Conservation (phyloP, 2,888 invertebrate species). For the Axea sp. region DNA sequence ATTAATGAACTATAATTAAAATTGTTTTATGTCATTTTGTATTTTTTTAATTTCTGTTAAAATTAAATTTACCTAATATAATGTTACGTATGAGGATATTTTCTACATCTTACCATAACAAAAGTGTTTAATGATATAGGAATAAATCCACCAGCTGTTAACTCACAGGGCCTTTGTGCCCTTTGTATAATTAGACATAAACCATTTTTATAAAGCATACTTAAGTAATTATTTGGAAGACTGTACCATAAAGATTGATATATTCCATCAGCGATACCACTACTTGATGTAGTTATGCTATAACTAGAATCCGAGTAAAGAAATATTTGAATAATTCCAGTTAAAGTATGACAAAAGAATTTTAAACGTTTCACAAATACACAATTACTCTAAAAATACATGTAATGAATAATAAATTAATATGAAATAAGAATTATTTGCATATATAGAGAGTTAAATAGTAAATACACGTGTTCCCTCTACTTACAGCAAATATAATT, state of each 20-base stretch:
- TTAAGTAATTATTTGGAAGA: constrained; percentile 55
- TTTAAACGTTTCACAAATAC: constrained; percentile 36
- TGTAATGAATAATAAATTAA: too few species aligned
- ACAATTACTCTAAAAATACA: constrained; percentile 5
- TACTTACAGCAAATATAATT: constrained; percentile 40
- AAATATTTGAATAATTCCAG: constrained; percentile 62
- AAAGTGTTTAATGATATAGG: constrained; percentile 68
- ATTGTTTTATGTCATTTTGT: too few species aligned
- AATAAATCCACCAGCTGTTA: constrained; percentile 68
- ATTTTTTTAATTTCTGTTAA: too few species aligned
- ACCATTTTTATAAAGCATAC: constrained; percentile 56
- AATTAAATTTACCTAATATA: too few species aligned
- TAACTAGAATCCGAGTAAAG: constrained; percentile 68
- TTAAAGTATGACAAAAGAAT: constrained; percentile 64
- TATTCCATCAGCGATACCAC: constrained; percentile 62
- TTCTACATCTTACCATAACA: constrained; percentile 63
- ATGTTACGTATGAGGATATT: too few species aligned
- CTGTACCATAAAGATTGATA: constrained; percentile 66
- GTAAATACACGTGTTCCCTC: too few species aligned
- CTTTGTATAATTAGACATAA: constrained; percentile 65
- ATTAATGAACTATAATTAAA: too few species aligned
- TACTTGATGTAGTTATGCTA: constrained; percentile 66
- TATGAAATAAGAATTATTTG: too few species aligned
- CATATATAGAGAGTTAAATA: too few species aligned
- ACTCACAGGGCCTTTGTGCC: constrained; percentile 63